Evolutionary conservation across 37 sponge, comb jelly and placozoan species (phyloP), one percentile per base, ranked within the genome.

Genomic region (Crambe crambe): DNA sequence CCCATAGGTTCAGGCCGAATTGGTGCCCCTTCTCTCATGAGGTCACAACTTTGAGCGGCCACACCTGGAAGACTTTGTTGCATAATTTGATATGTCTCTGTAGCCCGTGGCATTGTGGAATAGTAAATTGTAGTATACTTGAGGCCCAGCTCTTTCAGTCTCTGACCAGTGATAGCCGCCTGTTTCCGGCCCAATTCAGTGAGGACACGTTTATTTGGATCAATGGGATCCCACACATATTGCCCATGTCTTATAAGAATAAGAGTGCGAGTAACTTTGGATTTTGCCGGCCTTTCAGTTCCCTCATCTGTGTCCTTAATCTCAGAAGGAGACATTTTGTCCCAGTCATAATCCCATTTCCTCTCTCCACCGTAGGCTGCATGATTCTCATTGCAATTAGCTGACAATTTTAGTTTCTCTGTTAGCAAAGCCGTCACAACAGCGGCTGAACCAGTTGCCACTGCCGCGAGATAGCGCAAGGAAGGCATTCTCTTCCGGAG

Each of bases 1-100:
- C 72, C 30, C 20, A 88, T 79, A 0, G 99, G 96, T 32, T 93
- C 96, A 0, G 99, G 99, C 31, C 47, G 60, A 36, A 72, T 61
- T 20, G 99, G 99, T 15, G 96, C 92, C 21, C 99, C 99, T 66
- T 98, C 99, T 2, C 85, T 37, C 56, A 95, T 42, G 56, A 98
- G 44, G 31, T 87, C 90, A 76, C 89, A 89, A 51, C 86, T 91
- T 58, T 81, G 51, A 29, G 87, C 51, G 2, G 95, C 89, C 0
- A 97, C 86, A 31, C 75, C 89, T 8, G 90, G 81, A 0, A 94
- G 70, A 62, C 62, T 56, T 59, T 75, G 22, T 22, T 59, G 80
- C 31, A 95, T 87, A 21, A 89, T 43, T 39, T 87, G 27, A 32
- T 81, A 74, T 15, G 96, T 95, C 80, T 95, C 90, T 23, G 65